Percentiles rank a stretch among this genome's conserved stretches.
Evolutionary conservation across 2,888 invertebrate genomes (phyloP).

Genomic region (Phortica magna): DNA sequence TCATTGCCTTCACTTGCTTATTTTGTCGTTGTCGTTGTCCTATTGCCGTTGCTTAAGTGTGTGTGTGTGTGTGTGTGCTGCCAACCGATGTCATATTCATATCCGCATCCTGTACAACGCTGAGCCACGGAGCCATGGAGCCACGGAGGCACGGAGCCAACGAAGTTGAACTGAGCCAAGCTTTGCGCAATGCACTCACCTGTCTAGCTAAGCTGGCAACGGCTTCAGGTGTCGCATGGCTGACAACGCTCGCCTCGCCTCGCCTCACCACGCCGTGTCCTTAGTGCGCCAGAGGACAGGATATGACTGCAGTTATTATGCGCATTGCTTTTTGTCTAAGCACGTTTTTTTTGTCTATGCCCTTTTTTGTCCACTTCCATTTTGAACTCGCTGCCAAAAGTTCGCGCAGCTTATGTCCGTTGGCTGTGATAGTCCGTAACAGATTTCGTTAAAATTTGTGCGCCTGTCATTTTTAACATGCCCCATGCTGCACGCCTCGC

Average conservation of each 20-base stretch:
- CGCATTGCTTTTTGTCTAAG: slow-evolving; percentile 4
- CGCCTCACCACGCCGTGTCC: background rate
- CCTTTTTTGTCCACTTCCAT: background rate
- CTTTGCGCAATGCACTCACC: background rate
- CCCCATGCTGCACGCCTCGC: background rate
- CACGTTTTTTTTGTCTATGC: background rate
- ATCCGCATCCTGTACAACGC: background rate
- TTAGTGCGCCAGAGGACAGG: background rate
- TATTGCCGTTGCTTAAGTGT: background rate
- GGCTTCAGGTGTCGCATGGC: background rate
- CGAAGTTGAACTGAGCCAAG: background rate
- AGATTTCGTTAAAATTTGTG: slow-evolving; percentile 4
- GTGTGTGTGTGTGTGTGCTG: background rate
- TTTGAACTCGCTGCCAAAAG: background rate
- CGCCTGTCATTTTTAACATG: slow-evolving; percentile 8
- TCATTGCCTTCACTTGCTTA: slow-evolving; percentile 30
- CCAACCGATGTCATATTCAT: slow-evolving; percentile 20
- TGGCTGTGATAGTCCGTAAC: background rate
- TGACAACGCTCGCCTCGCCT: background rate
- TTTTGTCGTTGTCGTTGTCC: background rate
- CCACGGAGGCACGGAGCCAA: background rate
- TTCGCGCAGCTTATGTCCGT: slow-evolving; percentile 12
- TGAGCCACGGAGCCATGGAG: background rate
- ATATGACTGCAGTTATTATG: slow-evolving; percentile 24
- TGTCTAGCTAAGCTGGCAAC: background rate